Base-by-base conservation (phyloP, 2,113 vertebrate species). In the Nothocercus julius region DNA sequence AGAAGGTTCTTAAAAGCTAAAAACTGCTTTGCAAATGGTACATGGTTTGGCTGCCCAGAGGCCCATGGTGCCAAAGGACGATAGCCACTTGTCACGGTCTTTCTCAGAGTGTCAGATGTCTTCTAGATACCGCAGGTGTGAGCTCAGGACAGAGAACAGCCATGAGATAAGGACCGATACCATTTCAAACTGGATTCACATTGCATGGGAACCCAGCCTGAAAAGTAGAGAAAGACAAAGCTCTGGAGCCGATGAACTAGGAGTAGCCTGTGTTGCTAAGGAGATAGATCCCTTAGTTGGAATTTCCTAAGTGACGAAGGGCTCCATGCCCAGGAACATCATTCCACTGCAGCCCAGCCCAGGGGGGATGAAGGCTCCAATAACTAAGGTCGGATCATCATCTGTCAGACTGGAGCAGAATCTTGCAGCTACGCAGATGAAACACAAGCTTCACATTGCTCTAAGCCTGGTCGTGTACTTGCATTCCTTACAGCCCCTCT, bases 191-290 rank as follows among this genome's bases (percentile, higher is more conserved):
- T 63, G 74, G 49, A 47, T 51, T 62, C 75, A 67, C 21, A 73
- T 56, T 2, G 0, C 67, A 25, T 13, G 68, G 67, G 38, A 87
- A 42, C 47, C 75, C 47, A 45, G 66, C 30, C 47, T 90, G 72
- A 62, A 34, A 83, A 85, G 79, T 3, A 94, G 75, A 82, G 36
- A 51, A 58, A 87, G 75, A 73, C 38, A 74, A 73, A 83, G 54
- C 64, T 61, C 40, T 36, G 21, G 63, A 92, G 76, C 63, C 1
- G 4, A 36, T 20, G 75, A 81, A 63, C 85, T 82, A 79, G 5
- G 2, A 64, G 83, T 19, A 85, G 86, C 63, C 64, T 73, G 28
- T 88, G 94, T 86, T 94, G 91, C 94, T 95, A 92, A 36, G 91
- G 80, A 88, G 89, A 95, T 76, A 76, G 30, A 42, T 47, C 73